Evolutionary conservation across 2,113 vertebrate genomes (phyloP).

Genomic region (Mustelus asterias): DNA sequence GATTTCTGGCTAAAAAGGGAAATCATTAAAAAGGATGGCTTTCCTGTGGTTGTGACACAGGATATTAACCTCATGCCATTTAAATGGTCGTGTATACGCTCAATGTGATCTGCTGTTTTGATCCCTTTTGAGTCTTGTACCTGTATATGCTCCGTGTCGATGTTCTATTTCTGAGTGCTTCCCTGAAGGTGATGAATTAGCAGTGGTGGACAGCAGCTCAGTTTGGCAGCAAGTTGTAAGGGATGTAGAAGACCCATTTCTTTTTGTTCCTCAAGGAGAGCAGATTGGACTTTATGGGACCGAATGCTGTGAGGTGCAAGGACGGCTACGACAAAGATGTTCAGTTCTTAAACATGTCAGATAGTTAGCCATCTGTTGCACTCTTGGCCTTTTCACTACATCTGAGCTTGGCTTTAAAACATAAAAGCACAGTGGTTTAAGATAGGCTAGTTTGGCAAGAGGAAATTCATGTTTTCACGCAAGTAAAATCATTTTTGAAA

Average conservation of each 20-base stretch:
- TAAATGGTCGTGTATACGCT: neutral
- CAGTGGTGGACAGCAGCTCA: too few relatives aligned
- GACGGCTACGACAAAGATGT: neutral
- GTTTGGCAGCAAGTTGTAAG: too few relatives aligned
- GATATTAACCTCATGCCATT: neutral
- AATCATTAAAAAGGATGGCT: neutral
- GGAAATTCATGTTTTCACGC: neutral
- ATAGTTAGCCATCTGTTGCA: neutral
- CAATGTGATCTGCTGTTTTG: neutral
- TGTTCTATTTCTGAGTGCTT: neutral
- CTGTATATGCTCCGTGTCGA: neutral
- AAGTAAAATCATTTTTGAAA: neutral
- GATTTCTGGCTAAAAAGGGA: neutral
- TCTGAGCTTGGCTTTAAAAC: neutral
- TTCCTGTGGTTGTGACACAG: neutral
- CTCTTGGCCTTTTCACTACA: neutral
- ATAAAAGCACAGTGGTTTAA: neutral
- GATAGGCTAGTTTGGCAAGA: neutral
- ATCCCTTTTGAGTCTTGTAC: neutral
- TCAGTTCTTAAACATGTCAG: neutral
- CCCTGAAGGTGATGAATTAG: neutral
- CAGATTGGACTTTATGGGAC: neutral
- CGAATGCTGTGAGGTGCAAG: neutral
- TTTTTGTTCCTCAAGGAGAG: neutral
- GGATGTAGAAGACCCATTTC: too few relatives aligned